phyloP scores from a whole-genome alignment of 2,797 vertebrate genomes.

The Acropternis orthonyx region DNA sequence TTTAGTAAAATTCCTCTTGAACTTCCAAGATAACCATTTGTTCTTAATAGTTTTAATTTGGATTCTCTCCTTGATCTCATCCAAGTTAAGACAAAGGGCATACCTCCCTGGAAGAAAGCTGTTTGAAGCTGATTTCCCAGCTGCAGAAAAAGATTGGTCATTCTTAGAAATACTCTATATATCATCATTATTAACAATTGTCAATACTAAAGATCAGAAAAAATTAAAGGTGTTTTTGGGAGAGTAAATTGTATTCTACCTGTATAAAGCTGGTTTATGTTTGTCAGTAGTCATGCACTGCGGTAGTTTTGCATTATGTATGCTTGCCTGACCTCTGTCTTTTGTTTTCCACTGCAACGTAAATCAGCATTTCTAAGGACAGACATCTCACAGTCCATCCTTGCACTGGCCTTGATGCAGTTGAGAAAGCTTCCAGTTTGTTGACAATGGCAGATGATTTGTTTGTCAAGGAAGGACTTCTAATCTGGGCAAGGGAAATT shows the following conservation, averaged over 20 bases:
- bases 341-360: neutral
- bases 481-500: neutral
- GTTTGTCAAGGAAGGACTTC: neutral
- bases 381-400: neutral
- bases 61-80: neutral
- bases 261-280: neutral
- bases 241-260: neutral
- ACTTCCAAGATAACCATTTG: neutral
- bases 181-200: neutral
- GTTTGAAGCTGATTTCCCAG: neutral
- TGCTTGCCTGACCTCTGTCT: neutral
- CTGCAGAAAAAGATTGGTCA: neutral
- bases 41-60: neutral
- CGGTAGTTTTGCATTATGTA: neutral
- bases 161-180: neutral
- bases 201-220: neutral
- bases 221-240: fast-evolving
- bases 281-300: neutral
- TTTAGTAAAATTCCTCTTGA: neutral
- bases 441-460: neutral
- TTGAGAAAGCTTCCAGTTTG: neutral
- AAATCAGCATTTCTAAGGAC: neutral
- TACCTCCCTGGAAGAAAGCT: neutral
- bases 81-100: neutral
- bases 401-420: neutral